Evolutionary conservation across 2,797 vertebrate species (phyloP), one percentile per base, ranked within the genome.

Genomic region (Gallirallus australis): DNA sequence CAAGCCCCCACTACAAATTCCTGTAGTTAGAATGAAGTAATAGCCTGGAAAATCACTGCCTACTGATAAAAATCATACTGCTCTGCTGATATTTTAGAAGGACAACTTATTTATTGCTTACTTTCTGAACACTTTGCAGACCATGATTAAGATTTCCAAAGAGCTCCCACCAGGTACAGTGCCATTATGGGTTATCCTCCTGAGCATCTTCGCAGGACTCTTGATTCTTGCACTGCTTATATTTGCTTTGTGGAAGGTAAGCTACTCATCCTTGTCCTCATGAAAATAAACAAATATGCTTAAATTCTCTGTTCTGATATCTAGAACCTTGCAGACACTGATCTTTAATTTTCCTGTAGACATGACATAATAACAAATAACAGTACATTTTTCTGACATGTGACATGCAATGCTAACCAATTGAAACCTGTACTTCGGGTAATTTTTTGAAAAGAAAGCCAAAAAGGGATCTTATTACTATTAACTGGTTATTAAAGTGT

Each of bases 181-280:
- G 53, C 99, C 99, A 0, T 82, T 99, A 11, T 99, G 99, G 99
- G 99, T 99, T 71, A 99, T 99, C 84, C 98, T 99, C 70, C 52
- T 99, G 90, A 99, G 99, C 89, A 98, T 99, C 91, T 98, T 99
- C 1, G 98, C 99, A 5, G 99, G 99, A 66, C 98, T 99, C 15
- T 94, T 99, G 89, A 98, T 99, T 89, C 96, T 99, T 91, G 98
- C 99, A 25, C 98, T 99, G 40, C 99, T 99, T 88, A 99, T 99
- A 97, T 98, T 99, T 82, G 98, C 94, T 54, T 97, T 99, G 82
- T 99, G 99, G 99, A 99, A 99, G 99, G 99, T 99, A 98, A 96
- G 97, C 14, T 90, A 40, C 42, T 72, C 0, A 0, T 33, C 50
- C 25, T 30, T 52, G 23, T 63, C 40, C 65, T 61, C 28, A 17